These are phyloP conservation scores for Gonioctena quinquepunctata DNA, from an alignment of 1,140 invertebrate genomes.

Conservation along the genomic window DNA sequence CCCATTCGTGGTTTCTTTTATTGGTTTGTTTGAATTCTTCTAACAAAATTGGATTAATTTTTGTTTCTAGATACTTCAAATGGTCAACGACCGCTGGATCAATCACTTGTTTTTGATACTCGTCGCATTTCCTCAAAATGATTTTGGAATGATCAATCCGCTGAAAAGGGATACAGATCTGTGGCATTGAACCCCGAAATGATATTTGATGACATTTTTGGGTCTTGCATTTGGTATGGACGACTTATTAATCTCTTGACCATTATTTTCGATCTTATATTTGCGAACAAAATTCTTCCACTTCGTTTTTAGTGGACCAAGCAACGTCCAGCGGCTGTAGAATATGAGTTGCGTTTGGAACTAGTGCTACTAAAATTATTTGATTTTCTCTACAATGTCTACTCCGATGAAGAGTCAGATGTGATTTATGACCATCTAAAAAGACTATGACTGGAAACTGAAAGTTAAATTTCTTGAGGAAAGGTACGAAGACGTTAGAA, in stretches of 20 bases:
- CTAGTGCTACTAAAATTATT: slow-evolving; percentile 18
- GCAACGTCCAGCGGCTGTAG: slow-evolving; percentile 23
- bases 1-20: background rate
- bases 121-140: background rate
- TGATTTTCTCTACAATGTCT: slow-evolving; percentile 7
- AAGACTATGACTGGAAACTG: slow-evolving; percentile 42
- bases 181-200: background rate
- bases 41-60: background rate
- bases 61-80: background rate
- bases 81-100: background rate
- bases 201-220: background rate
- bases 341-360: slow-evolving; percentile 18
- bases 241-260: background rate
- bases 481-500: slow-evolving; percentile 44
- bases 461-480: slow-evolving; percentile 33
- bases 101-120: background rate
- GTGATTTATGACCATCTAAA: slow-evolving; percentile 48
- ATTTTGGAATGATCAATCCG: background rate
- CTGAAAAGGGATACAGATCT: background rate
- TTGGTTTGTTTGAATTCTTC: background rate
- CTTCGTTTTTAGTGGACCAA: slow-evolving; percentile 20
- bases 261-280: background rate
- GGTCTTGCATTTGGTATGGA: background rate
- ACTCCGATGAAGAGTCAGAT: slow-evolving; percentile 37
- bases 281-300: slow-evolving; percentile 8